A percentile compares a stretch with the other conserved stretches of the same genome.
Conservation (phyloP, 2,888 invertebrate species). For the Agrotis puta region DNA sequence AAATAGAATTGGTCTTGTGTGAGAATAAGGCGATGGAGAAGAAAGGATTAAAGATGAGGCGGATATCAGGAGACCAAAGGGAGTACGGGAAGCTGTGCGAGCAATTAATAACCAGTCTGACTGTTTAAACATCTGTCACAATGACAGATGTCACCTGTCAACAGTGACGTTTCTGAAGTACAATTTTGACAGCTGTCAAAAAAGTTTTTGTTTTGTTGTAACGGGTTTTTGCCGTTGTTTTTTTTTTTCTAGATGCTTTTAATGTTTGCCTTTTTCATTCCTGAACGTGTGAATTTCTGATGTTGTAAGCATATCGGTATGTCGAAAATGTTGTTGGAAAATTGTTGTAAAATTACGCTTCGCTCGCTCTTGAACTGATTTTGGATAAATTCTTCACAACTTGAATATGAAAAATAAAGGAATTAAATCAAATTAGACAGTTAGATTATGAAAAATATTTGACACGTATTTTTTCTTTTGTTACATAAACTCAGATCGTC, state of each 20-base stretch:
- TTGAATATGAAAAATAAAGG: background rate
- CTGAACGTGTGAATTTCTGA: constrained; percentile 34
- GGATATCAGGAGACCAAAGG: constrained; percentile 96
- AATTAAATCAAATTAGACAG: too few species aligned
- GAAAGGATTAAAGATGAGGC: constrained; percentile 95
- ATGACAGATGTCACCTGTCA: constrained; percentile 27
- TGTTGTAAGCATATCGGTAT: constrained; percentile 22
- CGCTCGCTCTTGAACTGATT: constrained; percentile 9
- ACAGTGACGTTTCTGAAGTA: constrained; percentile 31
- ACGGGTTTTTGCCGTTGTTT: constrained; percentile 12
- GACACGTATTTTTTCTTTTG: too few species aligned
- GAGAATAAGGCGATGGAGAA: constrained; percentile 93
- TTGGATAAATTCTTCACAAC: background rate
- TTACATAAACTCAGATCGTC: too few species aligned
- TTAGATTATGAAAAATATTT: too few species aligned
- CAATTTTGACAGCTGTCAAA: constrained; percentile 51
- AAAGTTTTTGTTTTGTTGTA: background rate
- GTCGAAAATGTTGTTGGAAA: background rate
- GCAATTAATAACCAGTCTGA: constrained; percentile 96
- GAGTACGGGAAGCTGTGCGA: constrained; percentile 97
- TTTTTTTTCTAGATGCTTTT: constrained; percentile 34
- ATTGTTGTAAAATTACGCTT: constrained; percentile 9
- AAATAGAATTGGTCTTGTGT: constrained; percentile 95
- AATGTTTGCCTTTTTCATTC: constrained; percentile 37
- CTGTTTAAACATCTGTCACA: constrained; percentile 88